Base-by-base conservation (phyloP, 2,113 vertebrate genomes). In the Perognathus longimembris region DNA sequence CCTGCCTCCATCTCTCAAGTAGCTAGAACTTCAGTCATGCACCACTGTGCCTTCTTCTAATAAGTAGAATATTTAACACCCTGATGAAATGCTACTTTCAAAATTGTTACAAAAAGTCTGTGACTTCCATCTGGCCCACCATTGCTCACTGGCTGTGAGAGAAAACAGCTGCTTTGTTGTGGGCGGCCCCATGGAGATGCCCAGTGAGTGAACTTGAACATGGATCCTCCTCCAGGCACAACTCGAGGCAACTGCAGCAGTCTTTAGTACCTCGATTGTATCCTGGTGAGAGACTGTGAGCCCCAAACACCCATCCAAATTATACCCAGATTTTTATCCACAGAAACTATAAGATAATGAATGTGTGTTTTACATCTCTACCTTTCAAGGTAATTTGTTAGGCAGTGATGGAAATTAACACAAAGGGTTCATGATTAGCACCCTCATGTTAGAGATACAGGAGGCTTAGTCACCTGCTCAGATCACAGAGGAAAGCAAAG, bases 361-460 rank as follows among this genome's bases (percentile, higher is more conserved):
- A 10, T 42, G 38, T 34, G 6, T 70, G 26, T 40, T 73, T 59
- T 88, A 74, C 93, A 54, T 34, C n/a, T 73, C 30, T 42, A 28
- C 42, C 17, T 85, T 88, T 85, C 30, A 78, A 42, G 20, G 54
- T 73, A 73, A 36, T 73, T 61, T 78, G 24, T 95, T 83, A 88
- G 73, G 45, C 1, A 59, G 83, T 28, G 69, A 79, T 38, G 45
- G 38, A 64, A 71, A 71, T 42, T 30, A 89, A 64, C 36, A 81
- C 40, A 40, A 71, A 61, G 32, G 7, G 7, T 40, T 9, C 24
- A 61, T 42, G 61, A 69, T 38, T 54, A n/a, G 40, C 24, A 61
- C 32, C 30, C 7, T 69, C 7, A 84, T 34, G 88, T 88, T 50
- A 70, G 38, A 75, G 50, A 45, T 8, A 14, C 8, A 92, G 73